Base-by-base conservation (phyloP, 2,797 vertebrate genomes). In the Crossoptilon crossoptilon region DNA sequence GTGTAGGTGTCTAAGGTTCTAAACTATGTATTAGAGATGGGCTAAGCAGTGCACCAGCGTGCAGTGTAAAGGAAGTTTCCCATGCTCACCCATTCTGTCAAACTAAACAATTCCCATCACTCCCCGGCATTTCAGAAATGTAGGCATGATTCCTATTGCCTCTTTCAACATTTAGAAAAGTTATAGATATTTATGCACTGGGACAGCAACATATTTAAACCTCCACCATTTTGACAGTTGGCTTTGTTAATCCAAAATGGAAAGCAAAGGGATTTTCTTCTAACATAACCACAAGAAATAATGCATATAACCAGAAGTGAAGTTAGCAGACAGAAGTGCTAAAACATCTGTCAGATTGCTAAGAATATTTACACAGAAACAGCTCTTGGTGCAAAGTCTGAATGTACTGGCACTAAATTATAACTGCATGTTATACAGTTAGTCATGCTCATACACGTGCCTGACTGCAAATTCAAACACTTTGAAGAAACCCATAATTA, bases 181-280 rank as follows among this genome's bases (percentile, higher is more conserved):
- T 53, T 69, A 64, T 29, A 77, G 23, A 31, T 59, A 80, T 66
- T 85, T 80, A 87, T 76, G 60, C 10, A 26, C 19, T 17, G 41
- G 41, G 11, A 85, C 9, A 85, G 41, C 41, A 71, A 59, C 9
- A 19, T 56, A 55, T 56, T 84, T 72, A 66, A 91, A 66, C 24
- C 17, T 63, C 21, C 46, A 49, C 26, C 6, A 4, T 77, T 71
- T 46, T 58, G 53, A 68, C 49, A 85, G 62, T 23, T 11, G 2
- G 26, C 16, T 91, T 70, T 87, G 6, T 35, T 59, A 91, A 51
- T 46, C 29, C 12, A 35, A 69, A 89, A 27, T 5, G 33, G 55
- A 89, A 91, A 77, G 55, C 29, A 85, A 83, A 89, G 43, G 11
- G 17, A 9, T 84, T 84, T 72, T 66, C n/a, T 75, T 39, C 29